These are phyloP conservation scores for Lacanobia wlatinum DNA, from an alignment of 2,888 invertebrate genomes.

Conservation along the genomic window DNA sequence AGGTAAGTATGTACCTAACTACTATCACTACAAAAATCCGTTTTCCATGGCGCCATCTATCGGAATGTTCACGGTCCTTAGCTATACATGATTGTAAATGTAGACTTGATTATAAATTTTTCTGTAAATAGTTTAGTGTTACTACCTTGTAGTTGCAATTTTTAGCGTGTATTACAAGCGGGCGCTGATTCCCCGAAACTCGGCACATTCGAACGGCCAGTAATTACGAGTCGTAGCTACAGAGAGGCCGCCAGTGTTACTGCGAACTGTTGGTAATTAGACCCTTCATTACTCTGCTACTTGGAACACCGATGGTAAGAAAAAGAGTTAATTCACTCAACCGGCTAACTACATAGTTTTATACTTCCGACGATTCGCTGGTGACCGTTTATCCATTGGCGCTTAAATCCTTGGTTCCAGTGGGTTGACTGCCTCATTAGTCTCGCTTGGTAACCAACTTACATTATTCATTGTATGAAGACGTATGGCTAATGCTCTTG, in stretches of 20 bases:
- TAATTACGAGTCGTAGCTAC: conserved; percentile 74
- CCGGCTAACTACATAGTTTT: conserved; percentile 58
- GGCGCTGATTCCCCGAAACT: conserved; percentile 72
- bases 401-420: conserved; percentile 61
- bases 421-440: conserved; percentile 22
- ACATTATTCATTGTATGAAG: conserved; percentile 45
- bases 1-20: too few species aligned
- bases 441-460: conserved; percentile 23
- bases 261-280: conserved; percentile 81
- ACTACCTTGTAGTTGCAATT: conserved; percentile 69
- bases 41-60: conserved; percentile 11
- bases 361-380: conserved; percentile 43
- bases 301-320: conserved; percentile 74
- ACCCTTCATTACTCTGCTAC: conserved; percentile 78
- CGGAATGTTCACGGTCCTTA: conserved; percentile 37
- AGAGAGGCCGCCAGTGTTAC: conserved; percentile 77
- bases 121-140: conserved; percentile 64
- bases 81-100: too few species aligned
- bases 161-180: conserved; percentile 71
- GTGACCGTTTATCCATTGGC: conserved; percentile 41
- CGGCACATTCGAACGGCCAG: conserved; percentile 73
- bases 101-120: conserved; percentile 60
- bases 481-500: conserved; percentile 16
- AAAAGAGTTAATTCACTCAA: conserved; percentile 60
- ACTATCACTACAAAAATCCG: neutral